A percentile compares a stretch with the other conserved stretches of the same genome.
Evolutionary conservation across 2,888 invertebrate species (phyloP).

Genomic region (Hirtodrosophila cameraria): DNA sequence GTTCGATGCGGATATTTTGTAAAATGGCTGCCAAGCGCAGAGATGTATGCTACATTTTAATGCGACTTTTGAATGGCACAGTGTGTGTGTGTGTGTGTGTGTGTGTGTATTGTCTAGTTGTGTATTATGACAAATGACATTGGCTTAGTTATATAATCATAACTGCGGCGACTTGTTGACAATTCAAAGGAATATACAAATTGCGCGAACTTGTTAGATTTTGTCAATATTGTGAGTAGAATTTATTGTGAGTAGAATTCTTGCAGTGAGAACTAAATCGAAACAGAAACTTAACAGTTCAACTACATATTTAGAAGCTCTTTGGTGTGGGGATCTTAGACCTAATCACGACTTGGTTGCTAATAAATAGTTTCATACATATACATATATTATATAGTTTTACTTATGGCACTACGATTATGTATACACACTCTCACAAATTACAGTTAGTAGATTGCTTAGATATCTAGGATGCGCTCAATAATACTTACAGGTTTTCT

Average conservation of each 20-base stretch:
- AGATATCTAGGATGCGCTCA: slow-evolving; percentile 47
- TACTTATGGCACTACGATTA: slow-evolving; percentile 53
- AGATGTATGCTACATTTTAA: slow-evolving; percentile 29
- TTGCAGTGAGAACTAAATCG: slow-evolving; percentile 41
- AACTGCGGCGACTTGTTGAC: slow-evolving; percentile 30
- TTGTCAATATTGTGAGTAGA: slow-evolving; percentile 1
- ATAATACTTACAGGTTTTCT: slow-evolving; percentile 70
- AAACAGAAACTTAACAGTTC: slow-evolving; percentile 55
- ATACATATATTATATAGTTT: slow-evolving; percentile 9
- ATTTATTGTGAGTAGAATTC: no score
- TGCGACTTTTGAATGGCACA: slow-evolving; percentile 9
- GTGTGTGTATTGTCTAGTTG: slow-evolving; percentile 28
- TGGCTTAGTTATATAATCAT: slow-evolving; percentile 46
- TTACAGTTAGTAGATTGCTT: slow-evolving; percentile 61
- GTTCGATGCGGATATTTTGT: slow-evolving; percentile 12
- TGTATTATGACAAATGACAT: slow-evolving; percentile 42
- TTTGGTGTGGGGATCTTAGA: slow-evolving; percentile 71
- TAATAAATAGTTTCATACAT: slow-evolving; percentile 22
- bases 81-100: slow-evolving; percentile 14
- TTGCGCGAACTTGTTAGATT: slow-evolving; percentile 18
- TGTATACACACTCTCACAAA: slow-evolving; percentile 50
- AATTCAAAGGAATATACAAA: slow-evolving; percentile 16
- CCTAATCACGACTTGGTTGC: slow-evolving; percentile 70
- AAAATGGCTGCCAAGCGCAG: slow-evolving; percentile 18
- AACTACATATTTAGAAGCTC: slow-evolving; percentile 67